A percentile compares a stretch with the other conserved stretches of the same genome.
Evolutionary conservation across 2,113 vertebrate genomes (phyloP).

Genomic region (Hypanus sabinus): DNA sequence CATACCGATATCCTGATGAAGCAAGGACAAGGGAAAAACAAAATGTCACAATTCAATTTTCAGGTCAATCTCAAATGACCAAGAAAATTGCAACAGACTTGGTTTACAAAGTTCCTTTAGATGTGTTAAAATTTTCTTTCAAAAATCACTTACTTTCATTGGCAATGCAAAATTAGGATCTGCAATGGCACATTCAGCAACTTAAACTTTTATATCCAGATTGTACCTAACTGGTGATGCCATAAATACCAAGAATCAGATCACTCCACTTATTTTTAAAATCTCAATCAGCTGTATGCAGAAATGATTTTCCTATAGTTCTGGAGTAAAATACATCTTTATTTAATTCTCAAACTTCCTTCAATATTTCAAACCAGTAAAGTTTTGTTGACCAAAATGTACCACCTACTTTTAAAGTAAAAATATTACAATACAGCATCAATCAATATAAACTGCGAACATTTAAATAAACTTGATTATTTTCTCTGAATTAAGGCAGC

Average conservation of each 20-base stretch:
- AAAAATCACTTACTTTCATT: neutral
- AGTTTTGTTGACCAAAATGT: neutral
- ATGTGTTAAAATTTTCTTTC: slow-evolving; percentile 16
- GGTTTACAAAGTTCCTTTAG: slow-evolving; percentile 32
- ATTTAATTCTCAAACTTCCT: neutral
- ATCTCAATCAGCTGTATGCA: slow-evolving; percentile 49
- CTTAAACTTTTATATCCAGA: neutral
- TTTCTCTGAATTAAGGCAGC: neutral
- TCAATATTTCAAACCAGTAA: neutral
- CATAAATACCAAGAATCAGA: slow-evolving; percentile 45
- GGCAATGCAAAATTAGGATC: slow-evolving; percentile 8
- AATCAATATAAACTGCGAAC: neutral
- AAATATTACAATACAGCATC: neutral
- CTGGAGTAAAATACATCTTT: slow-evolving; percentile 8
- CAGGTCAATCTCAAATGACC: slow-evolving; percentile 23
- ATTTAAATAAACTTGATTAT: neutral
- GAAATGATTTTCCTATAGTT: slow-evolving; percentile 56
- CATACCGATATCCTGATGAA: neutral
- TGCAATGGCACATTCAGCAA: neutral
- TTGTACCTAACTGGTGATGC: neutral
- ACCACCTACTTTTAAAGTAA: neutral
- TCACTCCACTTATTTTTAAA: slow-evolving; percentile 51
- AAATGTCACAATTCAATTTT: neutral
- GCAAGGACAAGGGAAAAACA: neutral
- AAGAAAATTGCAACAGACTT: slow-evolving; percentile 30